Conservation (phyloP, 2,797 vertebrate genomes). For the Echiichthys vipera region DNA sequence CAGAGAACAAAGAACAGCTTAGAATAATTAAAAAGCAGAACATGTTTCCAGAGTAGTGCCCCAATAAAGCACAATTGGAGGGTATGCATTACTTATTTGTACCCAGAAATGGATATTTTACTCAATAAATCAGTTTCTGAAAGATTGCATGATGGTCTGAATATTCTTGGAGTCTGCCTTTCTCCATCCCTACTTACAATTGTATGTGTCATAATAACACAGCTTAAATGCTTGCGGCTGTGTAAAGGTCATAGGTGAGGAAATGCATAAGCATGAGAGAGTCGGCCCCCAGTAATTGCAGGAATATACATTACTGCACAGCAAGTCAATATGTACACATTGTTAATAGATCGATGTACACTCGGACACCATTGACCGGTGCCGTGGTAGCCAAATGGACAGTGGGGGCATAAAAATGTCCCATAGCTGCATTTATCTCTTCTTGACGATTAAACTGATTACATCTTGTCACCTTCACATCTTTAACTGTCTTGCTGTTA, state of each 20-base stretch:
- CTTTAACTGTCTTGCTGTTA: slow-evolving; percentile 26
- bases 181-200: slow-evolving; percentile 16
- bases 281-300: slow-evolving; percentile 21
- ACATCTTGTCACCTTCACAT: slow-evolving; percentile 26
- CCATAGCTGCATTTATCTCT: slow-evolving; percentile 28
- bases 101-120: background rate
- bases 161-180: background rate
- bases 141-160: background rate
- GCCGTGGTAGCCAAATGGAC: slow-evolving; percentile 25
- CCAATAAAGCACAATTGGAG: background rate
- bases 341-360: slow-evolving; percentile 48
- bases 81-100: background rate
- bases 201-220: slow-evolving; percentile 47
- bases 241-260: slow-evolving; percentile 65
- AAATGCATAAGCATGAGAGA: slow-evolving; percentile 60
- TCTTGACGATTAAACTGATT: slow-evolving; percentile 44
- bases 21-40: slow-evolving; percentile 19
- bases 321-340: slow-evolving; percentile 52
- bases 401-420: slow-evolving; percentile 33
- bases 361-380: slow-evolving; percentile 21
- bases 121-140: slow-evolving; percentile 10
- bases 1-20: background rate
- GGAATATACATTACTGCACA: slow-evolving; percentile 47
- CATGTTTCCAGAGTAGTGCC: slow-evolving; percentile 6
- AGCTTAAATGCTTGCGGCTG: slow-evolving; percentile 41